Conservation (phyloP, 2,113 vertebrate species). For the Aspiorhynchus laticeps region DNA sequence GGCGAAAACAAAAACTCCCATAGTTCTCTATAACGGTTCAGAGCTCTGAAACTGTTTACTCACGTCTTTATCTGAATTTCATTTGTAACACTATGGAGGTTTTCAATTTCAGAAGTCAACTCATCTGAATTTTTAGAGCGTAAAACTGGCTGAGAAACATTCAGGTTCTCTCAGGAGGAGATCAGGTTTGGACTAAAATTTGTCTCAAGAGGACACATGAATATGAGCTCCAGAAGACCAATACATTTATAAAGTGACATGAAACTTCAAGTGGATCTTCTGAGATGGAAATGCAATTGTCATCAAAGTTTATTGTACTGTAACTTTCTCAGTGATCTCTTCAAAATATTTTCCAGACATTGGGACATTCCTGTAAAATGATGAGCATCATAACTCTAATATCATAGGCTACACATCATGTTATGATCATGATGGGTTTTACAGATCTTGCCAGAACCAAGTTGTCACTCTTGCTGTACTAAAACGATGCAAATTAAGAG, state of each 20-base stretch:
- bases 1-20: not conserved
- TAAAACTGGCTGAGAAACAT: not conserved
- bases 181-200: not conserved
- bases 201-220: not conserved
- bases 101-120: not conserved
- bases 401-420: not conserved
- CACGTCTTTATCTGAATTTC: not conserved
- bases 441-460: not conserved
- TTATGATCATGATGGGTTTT: not conserved
- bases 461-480: not conserved
- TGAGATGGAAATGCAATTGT: not conserved
- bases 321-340: not conserved
- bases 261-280: not conserved
- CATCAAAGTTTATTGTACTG: not conserved
- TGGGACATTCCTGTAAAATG: not conserved
- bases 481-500: not conserved
- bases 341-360: not conserved
- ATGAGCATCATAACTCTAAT: not conserved
- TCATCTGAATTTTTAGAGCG: not conserved
- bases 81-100: not conserved
- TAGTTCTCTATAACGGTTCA: not conserved
- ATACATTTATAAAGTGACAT: not conserved
- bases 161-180: slow-evolving; percentile 6
- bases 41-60: not conserved
- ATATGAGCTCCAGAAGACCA: not conserved